A percentile compares a stretch with the other conserved stretches of the same genome.
Conservation (phyloP, 2,797 vertebrate genomes). For the Momotus momota region DNA sequence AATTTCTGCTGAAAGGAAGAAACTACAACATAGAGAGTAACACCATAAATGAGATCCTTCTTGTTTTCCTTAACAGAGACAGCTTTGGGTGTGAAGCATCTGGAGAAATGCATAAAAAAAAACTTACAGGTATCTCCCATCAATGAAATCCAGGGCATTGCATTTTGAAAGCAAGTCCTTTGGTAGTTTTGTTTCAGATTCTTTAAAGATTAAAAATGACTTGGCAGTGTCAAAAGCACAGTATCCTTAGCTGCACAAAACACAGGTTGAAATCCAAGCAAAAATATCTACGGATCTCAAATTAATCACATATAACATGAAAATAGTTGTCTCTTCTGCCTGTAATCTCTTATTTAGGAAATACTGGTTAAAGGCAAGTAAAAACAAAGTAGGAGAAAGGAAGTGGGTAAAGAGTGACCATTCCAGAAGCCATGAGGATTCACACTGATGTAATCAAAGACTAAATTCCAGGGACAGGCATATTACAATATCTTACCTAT, state of each 20-base stretch:
- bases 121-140: background rate
- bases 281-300: background rate
- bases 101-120: background rate
- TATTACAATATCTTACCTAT: constrained; percentile 39
- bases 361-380: background rate
- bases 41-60: background rate
- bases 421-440: background rate
- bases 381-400: background rate
- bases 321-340: background rate
- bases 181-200: background rate
- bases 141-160: background rate
- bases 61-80: background rate
- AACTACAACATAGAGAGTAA: background rate
- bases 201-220: background rate
- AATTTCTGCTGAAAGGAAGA: background rate
- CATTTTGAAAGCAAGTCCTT: background rate
- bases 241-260: background rate
- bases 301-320: background rate
- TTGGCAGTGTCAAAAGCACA: background rate
- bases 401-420: background rate
- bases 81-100: background rate
- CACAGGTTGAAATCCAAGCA: background rate
- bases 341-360: background rate
- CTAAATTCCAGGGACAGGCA: background rate
- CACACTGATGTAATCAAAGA: background rate